Evolutionary conservation across 2,888 invertebrate genomes (phyloP), one percentile per base, ranked within the genome.

Genomic region (Calliscelio sp.): DNA sequence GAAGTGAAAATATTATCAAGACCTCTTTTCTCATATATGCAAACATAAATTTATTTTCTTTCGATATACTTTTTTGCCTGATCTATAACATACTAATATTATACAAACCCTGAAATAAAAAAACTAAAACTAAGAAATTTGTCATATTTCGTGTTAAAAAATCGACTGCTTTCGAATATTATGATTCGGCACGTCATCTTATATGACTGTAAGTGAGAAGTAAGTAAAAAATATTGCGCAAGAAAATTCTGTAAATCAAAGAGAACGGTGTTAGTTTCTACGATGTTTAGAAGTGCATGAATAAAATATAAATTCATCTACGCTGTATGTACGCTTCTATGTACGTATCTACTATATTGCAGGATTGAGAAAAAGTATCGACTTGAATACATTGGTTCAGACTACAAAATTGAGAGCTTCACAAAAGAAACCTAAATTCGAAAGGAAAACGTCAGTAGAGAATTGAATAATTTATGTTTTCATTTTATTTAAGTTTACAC

Each of bases 241-340:
- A 55, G 46, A 55, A 79, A 71, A 71, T 79, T 63, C 63, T 70
- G 79, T 79, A 79, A 79, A 71, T 71, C 70, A 79, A 71, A 79
- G 35, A 55, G 71, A 25, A 63, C 79, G 55, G 71, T 71, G 71
- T 79, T 71, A 68, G 55, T 71, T 71, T 79, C 59, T 63, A 61
- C 71, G 79, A 79, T 79, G 79, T 79, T 79, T 71, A 79, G 79
- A 79, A 79, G 63, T 71, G 46, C 84, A 89, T 90, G 90, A 90
- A 90, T 90, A 90, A 90, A 90, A 89, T 85, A 90, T 90, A 89
- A 89, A 89, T 89, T 90, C 89, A 89, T 90, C 88, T 85, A 86
- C 84, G 86, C 86, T 85, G 82, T 85, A 87, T 80, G 81, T 85
- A 86, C 68, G 57, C 28, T 65, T 11, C 71, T 71, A 63, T 63